phyloP scores from a whole-genome alignment of 2,888 invertebrate species.

The Sphaeridia pumilis region DNA sequence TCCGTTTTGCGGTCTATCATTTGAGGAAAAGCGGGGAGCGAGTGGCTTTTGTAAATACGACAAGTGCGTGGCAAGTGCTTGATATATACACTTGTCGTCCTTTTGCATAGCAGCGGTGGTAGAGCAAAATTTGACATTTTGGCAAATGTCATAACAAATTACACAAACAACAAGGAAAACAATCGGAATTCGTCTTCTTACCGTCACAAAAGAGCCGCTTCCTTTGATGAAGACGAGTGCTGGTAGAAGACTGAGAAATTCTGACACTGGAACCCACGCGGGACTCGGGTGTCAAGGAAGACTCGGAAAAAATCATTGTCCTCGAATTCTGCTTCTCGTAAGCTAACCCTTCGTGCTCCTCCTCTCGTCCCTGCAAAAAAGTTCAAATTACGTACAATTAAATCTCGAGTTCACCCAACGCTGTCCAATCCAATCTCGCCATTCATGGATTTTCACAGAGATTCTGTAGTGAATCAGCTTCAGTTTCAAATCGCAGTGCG shows the following conservation, averaged over 20 bases:
- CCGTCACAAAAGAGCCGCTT: slow-evolving; percentile 33
- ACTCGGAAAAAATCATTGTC: slow-evolving; percentile 30
- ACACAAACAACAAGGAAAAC: background rate
- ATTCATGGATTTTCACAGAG: background rate
- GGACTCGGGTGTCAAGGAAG: slow-evolving; percentile 34
- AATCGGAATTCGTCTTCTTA: slow-evolving; percentile 8
- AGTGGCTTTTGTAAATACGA: background rate
- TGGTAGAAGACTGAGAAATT: slow-evolving; percentile 29
- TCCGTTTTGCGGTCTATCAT: no score
- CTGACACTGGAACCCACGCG: slow-evolving; percentile 32
- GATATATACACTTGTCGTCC: no score
- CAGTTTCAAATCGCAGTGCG: no score
- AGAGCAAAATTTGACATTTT: slow-evolving; percentile 1
- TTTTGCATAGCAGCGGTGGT: no score
- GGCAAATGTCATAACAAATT: slow-evolving; percentile 1
- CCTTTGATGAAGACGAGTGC: slow-evolving; percentile 21
- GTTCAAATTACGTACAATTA: background rate
- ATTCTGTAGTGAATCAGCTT: background rate
- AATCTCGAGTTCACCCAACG: no score
- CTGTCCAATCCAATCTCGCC: background rate
- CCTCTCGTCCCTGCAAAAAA: background rate
- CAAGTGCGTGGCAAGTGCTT: slow-evolving; percentile 1
- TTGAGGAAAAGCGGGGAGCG: background rate
- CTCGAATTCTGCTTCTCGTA: slow-evolving; percentile 17
- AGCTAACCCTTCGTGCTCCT: background rate